Evolutionary conservation across 2,888 invertebrate genomes (phyloP), one percentile per base, ranked within the genome.

Genomic region (Plebejus argus): DNA sequence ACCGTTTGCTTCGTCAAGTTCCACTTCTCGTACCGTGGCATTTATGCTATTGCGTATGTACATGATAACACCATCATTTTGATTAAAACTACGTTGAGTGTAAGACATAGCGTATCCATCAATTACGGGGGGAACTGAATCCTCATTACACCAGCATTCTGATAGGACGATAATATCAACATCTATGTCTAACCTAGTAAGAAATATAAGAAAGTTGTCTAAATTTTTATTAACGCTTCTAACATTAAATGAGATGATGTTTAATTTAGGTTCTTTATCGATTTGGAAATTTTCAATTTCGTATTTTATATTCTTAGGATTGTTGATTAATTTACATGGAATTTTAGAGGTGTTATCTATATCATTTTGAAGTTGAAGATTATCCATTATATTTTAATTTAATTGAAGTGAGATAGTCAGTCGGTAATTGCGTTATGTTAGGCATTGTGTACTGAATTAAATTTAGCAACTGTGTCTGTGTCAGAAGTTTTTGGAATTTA

Each of bases 121-220:
- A 39, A 76, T 76, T n/a, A 39, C 8, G 4, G 76, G 66, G 1
- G 76, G 66, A 45, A 66, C n/a, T 35, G 66, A 76, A 18, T 45
- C 20, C 20, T 76, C 66, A 23, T 76, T 39, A 45, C 58, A 76
- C 58, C 76, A 76, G 28, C 70, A 77, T 5, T 49, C 72, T 74
- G 18, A n/a, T 61, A 28, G 28, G 28, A 28, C 28, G 28, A 28
- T 28, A 28, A 28, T 2, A 28, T 28, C 28, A 28, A 28, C 2
- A 28, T 56, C n/a, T n/a, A 56, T 56, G 18, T 56, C n/a, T 56
- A 56, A 56, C 4, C 56, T 56, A n/a, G 18, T 56, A n/a, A 56
- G 4, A n/a, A n/a, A 56, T 56, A 56, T 56, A n/a, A 56, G n/a
- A n/a, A 56, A n/a, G 56, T n/a, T 56, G n/a, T 53, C 53, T 53